These are phyloP conservation scores for Rhegmatorhina hoffmannsi DNA, from an alignment of 2,113 vertebrate genomes.

Conservation along the genomic window DNA sequence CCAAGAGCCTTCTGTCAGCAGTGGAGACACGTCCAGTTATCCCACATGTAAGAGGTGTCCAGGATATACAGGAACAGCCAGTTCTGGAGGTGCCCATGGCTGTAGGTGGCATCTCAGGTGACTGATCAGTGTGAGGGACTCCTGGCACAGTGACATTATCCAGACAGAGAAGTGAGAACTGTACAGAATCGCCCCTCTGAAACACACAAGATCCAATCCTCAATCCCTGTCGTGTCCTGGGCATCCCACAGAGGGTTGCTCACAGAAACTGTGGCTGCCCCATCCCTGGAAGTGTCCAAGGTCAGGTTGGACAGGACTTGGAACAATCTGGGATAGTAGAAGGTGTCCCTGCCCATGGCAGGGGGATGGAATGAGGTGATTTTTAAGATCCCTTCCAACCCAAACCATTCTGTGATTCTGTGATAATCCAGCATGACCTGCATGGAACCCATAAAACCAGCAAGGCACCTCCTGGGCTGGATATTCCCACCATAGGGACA, in stretches of 20 bases:
- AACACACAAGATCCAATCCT: background rate
- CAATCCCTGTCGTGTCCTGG: background rate
- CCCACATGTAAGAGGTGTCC: background rate
- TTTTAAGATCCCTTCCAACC: background rate
- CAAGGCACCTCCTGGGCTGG: background rate
- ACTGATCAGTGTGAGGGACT: background rate
- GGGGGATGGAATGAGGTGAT: background rate
- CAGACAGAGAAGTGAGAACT: background rate
- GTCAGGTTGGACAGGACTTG: background rate
- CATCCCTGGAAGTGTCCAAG: background rate
- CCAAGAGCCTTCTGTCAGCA: background rate
- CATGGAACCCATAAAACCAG: background rate
- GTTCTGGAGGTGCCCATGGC: background rate
- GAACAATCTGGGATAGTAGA: background rate
- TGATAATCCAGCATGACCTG: background rate
- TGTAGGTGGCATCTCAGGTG: background rate
- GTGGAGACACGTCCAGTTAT: background rate
- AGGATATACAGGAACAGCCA: background rate
- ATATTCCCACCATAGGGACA: rapidly evolving
- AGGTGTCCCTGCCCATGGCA: background rate
- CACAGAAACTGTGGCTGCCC: background rate
- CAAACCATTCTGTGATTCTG: background rate
- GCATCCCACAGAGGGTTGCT: background rate
- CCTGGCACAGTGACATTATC: background rate
- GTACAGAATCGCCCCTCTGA: background rate